Conservation (phyloP, 2,888 invertebrate species). For the Amphiduros pacificus region DNA sequence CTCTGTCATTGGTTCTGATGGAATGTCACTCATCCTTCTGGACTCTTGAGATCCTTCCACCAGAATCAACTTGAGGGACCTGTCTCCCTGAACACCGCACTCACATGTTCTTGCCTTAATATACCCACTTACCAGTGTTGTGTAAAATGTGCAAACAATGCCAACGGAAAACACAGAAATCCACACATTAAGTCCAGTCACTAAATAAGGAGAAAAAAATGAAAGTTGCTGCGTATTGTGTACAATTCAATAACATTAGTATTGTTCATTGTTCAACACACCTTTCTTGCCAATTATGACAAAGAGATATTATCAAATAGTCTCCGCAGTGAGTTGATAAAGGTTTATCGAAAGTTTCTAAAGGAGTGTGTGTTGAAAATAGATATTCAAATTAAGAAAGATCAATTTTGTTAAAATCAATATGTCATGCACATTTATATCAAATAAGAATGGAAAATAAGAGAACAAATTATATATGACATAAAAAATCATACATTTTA, state of each 20-base stretch:
- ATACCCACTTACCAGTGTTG: constrained; percentile 72
- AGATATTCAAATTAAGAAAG: no score
- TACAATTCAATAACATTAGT: no score
- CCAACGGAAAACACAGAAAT: constrained; percentile 78
- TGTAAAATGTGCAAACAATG: constrained; percentile 87
- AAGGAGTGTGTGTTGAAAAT: no score
- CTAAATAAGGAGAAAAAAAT: no score
- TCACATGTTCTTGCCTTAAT: not conserved
- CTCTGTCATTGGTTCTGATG: no score
- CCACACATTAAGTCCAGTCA: constrained; percentile 80
- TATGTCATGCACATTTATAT: not conserved
- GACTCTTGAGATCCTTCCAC: no score
- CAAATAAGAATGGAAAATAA: not conserved
- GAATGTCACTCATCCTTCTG: no score
- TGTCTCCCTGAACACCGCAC: not conserved
- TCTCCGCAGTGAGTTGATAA: not conserved
- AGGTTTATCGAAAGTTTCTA: not conserved
- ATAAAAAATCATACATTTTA: not conserved
- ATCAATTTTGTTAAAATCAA: no score
- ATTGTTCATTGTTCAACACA: no score
- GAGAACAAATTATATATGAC: not conserved
- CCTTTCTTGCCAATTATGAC: no score
- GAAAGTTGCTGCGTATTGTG: no score
- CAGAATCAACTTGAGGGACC: not conserved
- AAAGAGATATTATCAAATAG: not conserved